A percentile compares a stretch with the other conserved stretches of the same genome.
These are phyloP conservation scores for Rhagonycha lutea DNA, from an alignment of 2,888 invertebrate species.

Conservation along the genomic window DNA sequence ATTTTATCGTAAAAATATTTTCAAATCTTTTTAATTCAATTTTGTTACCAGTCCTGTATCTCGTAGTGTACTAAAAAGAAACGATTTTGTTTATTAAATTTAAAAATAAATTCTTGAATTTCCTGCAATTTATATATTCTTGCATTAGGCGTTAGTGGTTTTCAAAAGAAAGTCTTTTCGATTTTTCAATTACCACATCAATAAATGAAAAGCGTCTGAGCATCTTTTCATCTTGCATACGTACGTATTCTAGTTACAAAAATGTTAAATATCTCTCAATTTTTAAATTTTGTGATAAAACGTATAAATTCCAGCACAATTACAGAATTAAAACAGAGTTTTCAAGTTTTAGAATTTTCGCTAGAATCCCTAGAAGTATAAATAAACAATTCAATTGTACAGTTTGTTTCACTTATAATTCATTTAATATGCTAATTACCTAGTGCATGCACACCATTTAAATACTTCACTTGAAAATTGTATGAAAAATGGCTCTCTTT, in stretches of 20 bases:
- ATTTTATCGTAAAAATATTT: neutral
- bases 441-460: neutral
- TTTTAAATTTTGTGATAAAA: neutral
- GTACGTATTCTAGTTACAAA: neutral
- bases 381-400: neutral
- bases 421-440: neutral
- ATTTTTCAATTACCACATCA: neutral
- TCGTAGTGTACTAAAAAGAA: neutral
- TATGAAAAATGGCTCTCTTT: neutral
- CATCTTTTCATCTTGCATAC: neutral
- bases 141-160: neutral
- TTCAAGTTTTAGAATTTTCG: neutral
- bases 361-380: neutral
- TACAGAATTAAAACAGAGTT: neutral
- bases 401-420: neutral
- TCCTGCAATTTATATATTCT: neutral
- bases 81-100: neutral
- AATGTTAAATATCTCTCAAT: neutral
- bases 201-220: neutral
- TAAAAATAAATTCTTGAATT: neutral
- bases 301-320: neutral
- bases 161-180: neutral
- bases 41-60: neutral
- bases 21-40: neutral
- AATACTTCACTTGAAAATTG: neutral